These are phyloP conservation scores for Orestias chungarensis DNA, from an alignment of 2,797 vertebrate genomes.

Conservation along the genomic window DNA sequence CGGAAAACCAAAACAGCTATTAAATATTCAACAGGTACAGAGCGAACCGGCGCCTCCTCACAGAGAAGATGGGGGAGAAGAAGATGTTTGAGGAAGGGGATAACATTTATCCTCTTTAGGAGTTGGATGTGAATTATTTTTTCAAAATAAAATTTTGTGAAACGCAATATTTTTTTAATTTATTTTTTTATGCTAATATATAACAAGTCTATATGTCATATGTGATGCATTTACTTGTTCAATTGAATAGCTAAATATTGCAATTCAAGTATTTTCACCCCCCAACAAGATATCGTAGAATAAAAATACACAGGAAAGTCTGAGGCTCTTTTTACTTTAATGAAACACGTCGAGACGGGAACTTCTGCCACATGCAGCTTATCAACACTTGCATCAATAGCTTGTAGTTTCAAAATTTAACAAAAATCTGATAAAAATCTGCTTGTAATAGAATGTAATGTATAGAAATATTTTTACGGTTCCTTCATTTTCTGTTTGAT, in stretches of 20 bases:
- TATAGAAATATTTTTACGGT: background rate
- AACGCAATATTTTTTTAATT: background rate
- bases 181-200: background rate
- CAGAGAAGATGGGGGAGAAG: constrained; percentile 66
- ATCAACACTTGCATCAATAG: too few relatives aligned
- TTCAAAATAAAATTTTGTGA: constrained; percentile 17
- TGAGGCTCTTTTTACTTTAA: background rate
- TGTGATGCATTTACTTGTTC: background rate
- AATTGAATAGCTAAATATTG: background rate
- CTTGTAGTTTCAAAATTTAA: background rate
- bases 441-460: too few relatives aligned
- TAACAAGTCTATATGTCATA: background rate
- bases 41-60: constrained; percentile 57
- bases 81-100: constrained; percentile 46
- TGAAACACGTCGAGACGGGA: background rate
- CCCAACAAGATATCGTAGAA: too few relatives aligned
- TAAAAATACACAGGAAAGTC: too few relatives aligned
- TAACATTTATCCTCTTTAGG: constrained; percentile 32
- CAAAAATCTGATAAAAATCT: background rate
- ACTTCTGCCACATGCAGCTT: background rate
- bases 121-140: constrained; percentile 43
- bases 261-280: background rate
- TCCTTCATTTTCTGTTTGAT: background rate
- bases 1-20: constrained; percentile 78
- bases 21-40: constrained; percentile 82